phyloP scores from a whole-genome alignment of 53 echinoderm and acorn worm genomes.

The Holothuria scabra region DNA sequence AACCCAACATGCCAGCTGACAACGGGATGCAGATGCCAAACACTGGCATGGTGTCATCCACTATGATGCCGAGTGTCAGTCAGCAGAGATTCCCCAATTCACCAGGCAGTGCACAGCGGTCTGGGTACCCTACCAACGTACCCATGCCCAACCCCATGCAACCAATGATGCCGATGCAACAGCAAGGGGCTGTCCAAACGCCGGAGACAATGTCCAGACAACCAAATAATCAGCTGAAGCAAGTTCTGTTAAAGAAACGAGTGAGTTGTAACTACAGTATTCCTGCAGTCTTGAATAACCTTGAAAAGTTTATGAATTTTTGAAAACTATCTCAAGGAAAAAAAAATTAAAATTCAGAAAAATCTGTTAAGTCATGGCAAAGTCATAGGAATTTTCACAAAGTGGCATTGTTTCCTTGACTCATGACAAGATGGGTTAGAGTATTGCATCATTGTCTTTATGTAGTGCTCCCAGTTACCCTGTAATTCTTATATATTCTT shows the following conservation, averaged over 20 bases:
- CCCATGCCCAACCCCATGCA: conserved; percentile 58
- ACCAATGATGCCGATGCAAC: conserved; percentile 59
- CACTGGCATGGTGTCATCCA: conserved; percentile 14
- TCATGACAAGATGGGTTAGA: no score
- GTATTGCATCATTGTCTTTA: no score
- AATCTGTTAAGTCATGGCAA: no score
- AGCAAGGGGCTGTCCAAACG: not conserved
- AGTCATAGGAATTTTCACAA: no score
- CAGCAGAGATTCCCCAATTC: conserved; percentile 56
- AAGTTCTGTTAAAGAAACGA: conserved; percentile 49
- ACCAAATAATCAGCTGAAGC: conserved; percentile 61
- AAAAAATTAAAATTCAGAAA: no score
- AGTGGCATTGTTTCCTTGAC: no score
- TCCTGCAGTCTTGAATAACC: no score
- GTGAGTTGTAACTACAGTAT: not conserved
- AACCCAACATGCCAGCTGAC: conserved; percentile 29
- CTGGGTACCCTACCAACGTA: not conserved
- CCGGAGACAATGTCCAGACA: conserved; percentile 37
- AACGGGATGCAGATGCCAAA: conserved; percentile 47
- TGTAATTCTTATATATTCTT: no score
- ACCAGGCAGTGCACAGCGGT: not conserved
- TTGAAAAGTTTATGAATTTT: no score
- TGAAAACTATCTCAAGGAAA: no score
- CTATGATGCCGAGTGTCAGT: conserved; percentile 30
- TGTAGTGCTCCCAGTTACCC: no score